phyloP scores from a whole-genome alignment of 2,797 vertebrate genomes.

The Pachyuromys duprasi region DNA sequence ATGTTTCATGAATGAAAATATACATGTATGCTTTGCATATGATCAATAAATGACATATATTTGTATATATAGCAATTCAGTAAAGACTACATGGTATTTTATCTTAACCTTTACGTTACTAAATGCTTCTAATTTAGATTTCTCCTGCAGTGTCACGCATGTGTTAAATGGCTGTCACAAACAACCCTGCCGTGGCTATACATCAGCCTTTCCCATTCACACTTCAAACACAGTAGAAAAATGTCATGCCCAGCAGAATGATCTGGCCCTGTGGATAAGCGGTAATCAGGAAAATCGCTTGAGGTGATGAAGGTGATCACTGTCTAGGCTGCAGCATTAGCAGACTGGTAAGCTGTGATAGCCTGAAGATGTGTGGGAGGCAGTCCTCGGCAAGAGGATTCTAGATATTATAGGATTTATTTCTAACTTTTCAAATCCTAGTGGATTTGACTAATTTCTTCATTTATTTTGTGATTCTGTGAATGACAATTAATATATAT shows the following conservation, averaged over 20 bases:
- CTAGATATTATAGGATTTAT: conserved; percentile 19
- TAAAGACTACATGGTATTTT: conserved; percentile 83
- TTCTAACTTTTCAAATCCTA: conserved; percentile 38
- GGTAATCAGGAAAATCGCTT: conserved; percentile 47
- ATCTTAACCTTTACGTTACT: conserved; percentile 73
- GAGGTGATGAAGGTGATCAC: conserved; percentile 24
- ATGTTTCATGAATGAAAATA: conserved; percentile 66
- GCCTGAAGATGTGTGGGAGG: conserved; percentile 14
- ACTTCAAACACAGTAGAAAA: conserved; percentile 81
- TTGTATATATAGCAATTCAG: conserved; percentile 69
- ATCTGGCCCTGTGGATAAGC: conserved; percentile 75
- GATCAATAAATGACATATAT: conserved; percentile 72
- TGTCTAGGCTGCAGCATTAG: neutral
- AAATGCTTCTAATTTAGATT: conserved; percentile 61
- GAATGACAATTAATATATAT: neutral
- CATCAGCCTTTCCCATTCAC: conserved; percentile 78
- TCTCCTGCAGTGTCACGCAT: neutral
- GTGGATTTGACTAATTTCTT: conserved; percentile 23
- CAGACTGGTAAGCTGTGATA: conserved; percentile 39
- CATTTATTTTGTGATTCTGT: neutral
- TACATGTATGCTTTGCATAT: conserved; percentile 63
- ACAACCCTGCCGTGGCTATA: conserved; percentile 40
- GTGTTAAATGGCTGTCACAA: conserved; percentile 27
- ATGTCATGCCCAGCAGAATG: conserved; percentile 73
- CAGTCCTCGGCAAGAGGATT: conserved; percentile 23